A percentile compares a stretch with the other conserved stretches of the same genome.
These are phyloP conservation scores for Pterocles orientalis DNA, from an alignment of 2,113 vertebrate species.

Conservation along the genomic window DNA sequence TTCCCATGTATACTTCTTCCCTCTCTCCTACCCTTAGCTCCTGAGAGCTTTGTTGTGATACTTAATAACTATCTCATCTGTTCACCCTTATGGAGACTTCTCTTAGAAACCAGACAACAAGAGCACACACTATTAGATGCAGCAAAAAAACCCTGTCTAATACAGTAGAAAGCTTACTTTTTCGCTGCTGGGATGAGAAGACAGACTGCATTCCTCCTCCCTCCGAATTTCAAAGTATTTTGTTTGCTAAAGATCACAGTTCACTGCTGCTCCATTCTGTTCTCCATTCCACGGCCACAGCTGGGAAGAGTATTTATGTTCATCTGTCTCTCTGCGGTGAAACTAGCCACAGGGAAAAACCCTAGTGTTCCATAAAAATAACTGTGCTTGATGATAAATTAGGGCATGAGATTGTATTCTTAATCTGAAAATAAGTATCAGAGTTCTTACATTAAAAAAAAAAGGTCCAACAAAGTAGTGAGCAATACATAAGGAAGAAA, in stretches of 20 bases:
- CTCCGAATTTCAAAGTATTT: not conserved
- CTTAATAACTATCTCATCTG: not conserved
- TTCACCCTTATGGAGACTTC: not conserved
- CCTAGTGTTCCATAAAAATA: not conserved
- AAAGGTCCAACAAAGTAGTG: not conserved
- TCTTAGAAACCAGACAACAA: not conserved
- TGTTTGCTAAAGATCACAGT: not conserved
- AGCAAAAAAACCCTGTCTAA: not conserved
- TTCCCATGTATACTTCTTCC: not conserved
- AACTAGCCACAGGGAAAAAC: not conserved
- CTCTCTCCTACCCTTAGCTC: not conserved
- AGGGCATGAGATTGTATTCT: not conserved
- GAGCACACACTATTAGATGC: not conserved
- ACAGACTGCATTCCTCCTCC: not conserved
- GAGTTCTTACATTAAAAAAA: not conserved
- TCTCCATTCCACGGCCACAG: not conserved
- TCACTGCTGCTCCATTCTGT: not conserved
- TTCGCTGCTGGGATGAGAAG: not conserved
- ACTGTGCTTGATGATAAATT: not conserved
- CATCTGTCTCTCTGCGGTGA: not conserved
- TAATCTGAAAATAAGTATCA: not conserved
- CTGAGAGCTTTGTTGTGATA: not conserved
- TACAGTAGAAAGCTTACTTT: not conserved
- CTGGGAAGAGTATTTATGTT: slow-evolving; percentile 3
- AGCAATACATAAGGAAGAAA: not conserved